Evolutionary conservation across 2,797 vertebrate genomes (phyloP).

Genomic region (Lepus townsendii): DNA sequence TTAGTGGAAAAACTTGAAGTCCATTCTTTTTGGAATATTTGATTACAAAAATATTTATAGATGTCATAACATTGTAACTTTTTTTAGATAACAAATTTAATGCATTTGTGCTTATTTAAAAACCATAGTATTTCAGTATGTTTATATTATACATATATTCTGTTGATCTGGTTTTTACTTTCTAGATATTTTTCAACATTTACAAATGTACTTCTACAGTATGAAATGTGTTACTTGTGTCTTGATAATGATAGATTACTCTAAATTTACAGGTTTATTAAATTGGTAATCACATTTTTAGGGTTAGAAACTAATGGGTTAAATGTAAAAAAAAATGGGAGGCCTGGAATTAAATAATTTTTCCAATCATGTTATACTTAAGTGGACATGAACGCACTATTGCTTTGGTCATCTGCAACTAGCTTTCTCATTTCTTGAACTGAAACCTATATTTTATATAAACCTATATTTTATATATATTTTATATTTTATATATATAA

Average conservation of each 20-base stretch:
- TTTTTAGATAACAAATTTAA: conserved; percentile 11
- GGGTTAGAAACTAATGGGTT: not conserved
- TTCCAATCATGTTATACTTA: not conserved
- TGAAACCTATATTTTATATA: too few relatives aligned
- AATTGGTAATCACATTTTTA: not conserved
- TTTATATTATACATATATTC: not conserved
- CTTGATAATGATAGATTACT: not conserved
- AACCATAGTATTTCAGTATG: not conserved
- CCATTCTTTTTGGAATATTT: too few relatives aligned
- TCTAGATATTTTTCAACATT: not conserved
- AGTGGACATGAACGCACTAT: not conserved
- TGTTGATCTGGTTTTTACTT: not conserved
- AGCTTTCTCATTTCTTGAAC: not conserved
- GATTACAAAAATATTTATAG: too few relatives aligned
- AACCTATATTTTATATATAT: too few relatives aligned
- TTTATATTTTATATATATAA: too few relatives aligned
- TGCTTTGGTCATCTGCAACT: not conserved
- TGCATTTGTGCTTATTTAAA: not conserved
- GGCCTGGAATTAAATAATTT: not conserved
- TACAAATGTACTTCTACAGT: not conserved
- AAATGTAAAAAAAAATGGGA: not conserved
- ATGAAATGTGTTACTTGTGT: not conserved
- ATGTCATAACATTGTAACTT: not conserved
- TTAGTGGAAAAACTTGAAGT: too few relatives aligned
- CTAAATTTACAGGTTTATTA: not conserved